Evolutionary conservation across 1,140 invertebrate genomes (phyloP).

Genomic region (Lethrus apterus): DNA sequence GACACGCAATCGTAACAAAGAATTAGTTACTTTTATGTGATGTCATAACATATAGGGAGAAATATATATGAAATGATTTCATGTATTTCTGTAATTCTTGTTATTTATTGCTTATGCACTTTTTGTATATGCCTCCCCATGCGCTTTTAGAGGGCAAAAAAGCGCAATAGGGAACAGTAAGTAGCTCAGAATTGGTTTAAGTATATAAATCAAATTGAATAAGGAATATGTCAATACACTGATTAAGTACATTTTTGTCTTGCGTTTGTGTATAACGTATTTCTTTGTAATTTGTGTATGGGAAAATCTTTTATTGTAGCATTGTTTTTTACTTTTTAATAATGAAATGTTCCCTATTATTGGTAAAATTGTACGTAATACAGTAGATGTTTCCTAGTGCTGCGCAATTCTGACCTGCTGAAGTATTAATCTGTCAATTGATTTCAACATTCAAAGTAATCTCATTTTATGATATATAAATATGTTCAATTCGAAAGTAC

Average conservation of each 20-base stretch:
- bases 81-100: conserved; percentile 36
- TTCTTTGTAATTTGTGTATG: conserved; percentile 1
- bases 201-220: conserved; percentile 12
- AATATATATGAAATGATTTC: conserved; percentile 36
- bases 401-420: conserved; percentile 41
- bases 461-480: background rate
- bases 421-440: conserved; percentile 35
- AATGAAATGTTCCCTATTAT: conserved; percentile 10
- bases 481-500: conserved; percentile 5
- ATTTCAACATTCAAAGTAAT: conserved; percentile 39
- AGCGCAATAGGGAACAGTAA: conserved; percentile 34
- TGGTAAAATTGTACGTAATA: conserved; percentile 18
- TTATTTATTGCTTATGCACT: conserved; percentile 35
- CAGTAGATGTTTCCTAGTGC: conserved; percentile 24
- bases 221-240: conserved; percentile 2
- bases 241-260: conserved; percentile 8
- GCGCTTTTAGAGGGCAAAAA: conserved; percentile 38
- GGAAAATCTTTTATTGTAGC: conserved; percentile 8
- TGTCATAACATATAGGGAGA: conserved; percentile 34
- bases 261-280: conserved; percentile 9
- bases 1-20: conserved; percentile 32
- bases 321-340: conserved; percentile 11
- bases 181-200: conserved; percentile 40
- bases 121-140: conserved; percentile 30
- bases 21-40: conserved; percentile 39